Evolutionary conservation across 2,113 vertebrate genomes (phyloP).

Genomic region (Phyllostomus discolor): DNA sequence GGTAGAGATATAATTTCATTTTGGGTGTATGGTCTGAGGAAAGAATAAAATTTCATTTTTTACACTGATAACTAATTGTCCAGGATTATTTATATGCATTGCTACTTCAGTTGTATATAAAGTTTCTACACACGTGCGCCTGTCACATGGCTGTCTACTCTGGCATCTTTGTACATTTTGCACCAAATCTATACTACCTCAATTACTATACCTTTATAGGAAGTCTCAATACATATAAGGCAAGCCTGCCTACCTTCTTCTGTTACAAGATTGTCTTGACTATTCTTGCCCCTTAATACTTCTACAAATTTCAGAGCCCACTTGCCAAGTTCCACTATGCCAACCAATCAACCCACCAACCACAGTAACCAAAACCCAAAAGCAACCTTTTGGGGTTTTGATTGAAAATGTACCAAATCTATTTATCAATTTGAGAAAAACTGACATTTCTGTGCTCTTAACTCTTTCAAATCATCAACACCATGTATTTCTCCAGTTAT

Average conservation of each 20-base stretch:
- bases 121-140: neutral
- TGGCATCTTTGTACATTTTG: neutral
- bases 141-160: neutral
- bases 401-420: neutral
- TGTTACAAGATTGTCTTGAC: neutral
- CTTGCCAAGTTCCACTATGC: neutral
- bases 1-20: neutral
- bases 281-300: neutral
- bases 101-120: neutral
- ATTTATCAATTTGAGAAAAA: neutral
- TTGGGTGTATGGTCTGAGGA: neutral
- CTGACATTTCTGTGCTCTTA: neutral
- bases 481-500: neutral
- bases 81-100: neutral
- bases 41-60: neutral
- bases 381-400: neutral
- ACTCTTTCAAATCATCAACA: neutral
- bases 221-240: neutral
- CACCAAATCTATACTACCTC: neutral
- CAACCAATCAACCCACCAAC: neutral
- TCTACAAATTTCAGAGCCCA: neutral
- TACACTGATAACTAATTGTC: neutral
- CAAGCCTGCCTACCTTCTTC: neutral
- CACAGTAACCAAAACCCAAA: neutral
- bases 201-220: neutral